A percentile compares a stretch with the other conserved stretches of the same genome.
These are phyloP conservation scores for Tauraco hartlaubi DNA, from an alignment of 2,797 vertebrate species.

Conservation along the genomic window DNA sequence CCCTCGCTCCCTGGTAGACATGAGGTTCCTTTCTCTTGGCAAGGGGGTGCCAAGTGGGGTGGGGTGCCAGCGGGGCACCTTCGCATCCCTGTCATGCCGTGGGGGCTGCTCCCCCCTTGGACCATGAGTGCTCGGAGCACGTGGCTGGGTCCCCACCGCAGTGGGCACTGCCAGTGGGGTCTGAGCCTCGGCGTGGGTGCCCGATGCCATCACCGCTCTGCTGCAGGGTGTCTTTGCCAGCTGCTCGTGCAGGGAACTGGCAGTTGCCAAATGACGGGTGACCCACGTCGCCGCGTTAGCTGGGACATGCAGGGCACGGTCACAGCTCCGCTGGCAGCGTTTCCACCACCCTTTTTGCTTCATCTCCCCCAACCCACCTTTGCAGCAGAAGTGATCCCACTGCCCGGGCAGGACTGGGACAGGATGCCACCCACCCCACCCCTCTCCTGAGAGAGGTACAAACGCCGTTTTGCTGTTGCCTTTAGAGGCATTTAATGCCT, in stretches of 20 bases:
- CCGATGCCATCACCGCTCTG: rapidly evolving
- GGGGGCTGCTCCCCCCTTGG: not conserved
- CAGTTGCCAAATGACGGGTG: not conserved
- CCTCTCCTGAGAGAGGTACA: not conserved
- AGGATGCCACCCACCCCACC: not conserved
- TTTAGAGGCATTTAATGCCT: rapidly evolving
- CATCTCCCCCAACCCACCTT: not conserved
- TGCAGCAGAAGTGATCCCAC: not conserved
- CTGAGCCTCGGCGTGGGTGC: not conserved
- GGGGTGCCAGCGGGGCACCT: not conserved
- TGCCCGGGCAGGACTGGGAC: not conserved
- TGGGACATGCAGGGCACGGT: not conserved
- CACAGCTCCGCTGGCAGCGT: not conserved
- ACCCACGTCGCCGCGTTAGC: rapidly evolving
- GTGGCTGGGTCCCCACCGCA: rapidly evolving
- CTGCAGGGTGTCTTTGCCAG: too few relatives aligned
- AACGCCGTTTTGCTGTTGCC: rapidly evolving
- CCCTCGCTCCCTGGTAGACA: not conserved
- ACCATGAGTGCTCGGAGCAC: rapidly evolving
- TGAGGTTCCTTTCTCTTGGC: not conserved
- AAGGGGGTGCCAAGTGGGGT: rapidly evolving
- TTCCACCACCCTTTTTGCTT: not conserved
- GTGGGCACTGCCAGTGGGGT: not conserved
- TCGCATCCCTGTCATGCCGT: rapidly evolving
- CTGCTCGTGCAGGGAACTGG: not conserved